Evolutionary conservation across 2,888 invertebrate species (phyloP).

Genomic region (Troilus luridus): DNA sequence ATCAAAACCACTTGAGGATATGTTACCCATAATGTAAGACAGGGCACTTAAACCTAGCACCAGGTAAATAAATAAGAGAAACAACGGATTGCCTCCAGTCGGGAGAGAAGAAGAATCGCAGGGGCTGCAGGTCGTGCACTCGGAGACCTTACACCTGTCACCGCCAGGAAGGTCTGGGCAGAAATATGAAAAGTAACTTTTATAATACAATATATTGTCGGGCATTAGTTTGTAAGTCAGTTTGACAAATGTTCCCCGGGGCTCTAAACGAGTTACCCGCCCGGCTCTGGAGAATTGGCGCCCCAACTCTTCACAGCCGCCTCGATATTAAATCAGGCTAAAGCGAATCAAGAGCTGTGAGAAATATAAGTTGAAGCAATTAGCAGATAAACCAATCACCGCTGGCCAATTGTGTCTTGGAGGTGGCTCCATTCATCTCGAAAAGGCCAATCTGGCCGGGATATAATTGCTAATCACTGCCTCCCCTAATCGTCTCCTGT

Average conservation of each 20-base stretch:
- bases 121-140: neutral
- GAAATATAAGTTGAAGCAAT: conserved; percentile 43
- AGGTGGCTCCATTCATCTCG: conserved; percentile 22
- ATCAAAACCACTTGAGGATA: too few species aligned
- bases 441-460: conserved; percentile 25
- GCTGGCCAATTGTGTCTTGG: conserved; percentile 12
- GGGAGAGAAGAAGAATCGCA: neutral
- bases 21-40: neutral
- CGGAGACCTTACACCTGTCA: neutral
- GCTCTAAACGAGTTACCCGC: conserved; percentile 37
- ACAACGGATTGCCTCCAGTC: neutral
- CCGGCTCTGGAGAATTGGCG: conserved; percentile 2
- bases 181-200: conserved; percentile 46
- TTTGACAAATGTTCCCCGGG: conserved; percentile 45
- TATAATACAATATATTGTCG: conserved; percentile 55
- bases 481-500: conserved; percentile 6
- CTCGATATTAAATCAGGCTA: conserved; percentile 40
- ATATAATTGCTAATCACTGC: conserved; percentile 28
- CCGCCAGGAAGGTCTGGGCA: neutral
- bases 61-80: neutral
- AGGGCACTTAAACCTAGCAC: neutral
- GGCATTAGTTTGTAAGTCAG: conserved; percentile 54
- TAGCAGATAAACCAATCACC: conserved; percentile 23
- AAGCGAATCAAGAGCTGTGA: conserved; percentile 44
- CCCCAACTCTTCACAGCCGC: conserved; percentile 8